Evolutionary conservation across 2,797 vertebrate genomes (phyloP), one percentile per base, ranked within the genome.

Genomic region (Falco peregrinus): DNA sequence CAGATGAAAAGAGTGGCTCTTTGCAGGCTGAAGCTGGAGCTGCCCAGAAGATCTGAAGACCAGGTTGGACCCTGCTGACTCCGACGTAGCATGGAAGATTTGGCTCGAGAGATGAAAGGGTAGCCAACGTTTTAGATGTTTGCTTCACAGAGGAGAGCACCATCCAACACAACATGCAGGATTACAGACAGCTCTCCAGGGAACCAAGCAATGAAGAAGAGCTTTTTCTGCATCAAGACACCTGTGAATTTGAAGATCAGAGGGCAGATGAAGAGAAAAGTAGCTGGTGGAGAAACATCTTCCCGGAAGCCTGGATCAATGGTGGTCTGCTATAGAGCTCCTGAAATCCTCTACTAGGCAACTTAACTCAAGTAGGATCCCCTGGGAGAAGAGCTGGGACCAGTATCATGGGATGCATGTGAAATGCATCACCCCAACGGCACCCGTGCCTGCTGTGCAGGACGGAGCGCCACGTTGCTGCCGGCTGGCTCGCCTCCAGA

Each of bases 11-110:
- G 73, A 80, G 35, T 6, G 20, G 17, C 20, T 73, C 25, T 75
- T 92, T 74, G 39, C 57, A 81, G 73, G 28, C 57, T 64, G 56
- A 81, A 76, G 65, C 79, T 86, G 57, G 47, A 86, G 87, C 69
- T 93, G 65, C 60, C 84, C 91, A 84, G 76, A 54, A 89, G 69
- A 92, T 88, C 73, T 71, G 82, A 94, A 91, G 82, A 81, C 73
- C 54, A 50, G 16, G 59, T 76, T 87, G 88, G 89, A 88, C 54
- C 48, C 50, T 56, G 37, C 54, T 85, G 71, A 61, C 65, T 87
- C 73, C 1, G 0, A 81, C 19, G 77, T 89, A 68, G 68, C 78
- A 26, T 41, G 69, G 78, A 90, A 89, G 89, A 90, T 92, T 87
- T 87, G 78, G 54, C 71, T 89, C 1, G 2, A 71, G 64, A 94